Evolutionary conservation across 1,140 invertebrate genomes (phyloP).

Genomic region (Scaptomyza pallida): DNA sequence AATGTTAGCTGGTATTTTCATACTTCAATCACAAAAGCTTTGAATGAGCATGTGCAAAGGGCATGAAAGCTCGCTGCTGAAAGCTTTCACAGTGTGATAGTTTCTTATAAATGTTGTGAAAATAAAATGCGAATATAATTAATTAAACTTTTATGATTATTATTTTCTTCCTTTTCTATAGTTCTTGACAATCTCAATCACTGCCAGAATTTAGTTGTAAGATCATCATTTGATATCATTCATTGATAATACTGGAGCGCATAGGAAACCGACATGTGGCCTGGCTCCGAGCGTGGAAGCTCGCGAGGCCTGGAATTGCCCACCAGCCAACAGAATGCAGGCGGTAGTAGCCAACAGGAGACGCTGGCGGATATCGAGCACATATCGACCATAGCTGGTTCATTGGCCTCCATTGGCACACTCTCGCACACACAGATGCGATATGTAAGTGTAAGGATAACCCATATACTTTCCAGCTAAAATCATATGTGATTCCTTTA

Average conservation of each 20-base stretch:
- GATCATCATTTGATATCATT: not conserved
- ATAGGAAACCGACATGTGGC: constrained; percentile 59
- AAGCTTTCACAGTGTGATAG: constrained; percentile 35
- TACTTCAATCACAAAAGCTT: constrained; percentile 31
- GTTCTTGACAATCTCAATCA: not conserved
- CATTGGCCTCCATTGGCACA: constrained; percentile 87
- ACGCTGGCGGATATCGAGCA: constrained; percentile 83
- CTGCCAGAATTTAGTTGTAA: constrained; percentile 20
- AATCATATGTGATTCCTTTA: not conserved
- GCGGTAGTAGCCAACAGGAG: constrained; percentile 79
- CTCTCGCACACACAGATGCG: constrained; percentile 85
- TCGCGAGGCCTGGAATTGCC: constrained; percentile 70
- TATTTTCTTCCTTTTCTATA: not conserved
- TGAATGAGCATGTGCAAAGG: not conserved
- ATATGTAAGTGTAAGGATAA: constrained; percentile 59
- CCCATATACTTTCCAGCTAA: not conserved
- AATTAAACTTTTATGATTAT: too few species aligned
- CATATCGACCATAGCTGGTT: constrained; percentile 88
- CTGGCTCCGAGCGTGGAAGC: constrained; percentile 72
- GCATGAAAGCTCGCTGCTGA: constrained; percentile 10
- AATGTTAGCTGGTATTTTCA: not conserved
- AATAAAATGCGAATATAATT: not conserved
- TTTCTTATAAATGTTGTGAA: not conserved
- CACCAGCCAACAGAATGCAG: constrained; percentile 67
- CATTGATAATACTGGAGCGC: constrained; percentile 50